A percentile compares a stretch with the other conserved stretches of the same genome.
phyloP scores from a whole-genome alignment of 2,888 invertebrate genomes.

The Apamea crenata region DNA sequence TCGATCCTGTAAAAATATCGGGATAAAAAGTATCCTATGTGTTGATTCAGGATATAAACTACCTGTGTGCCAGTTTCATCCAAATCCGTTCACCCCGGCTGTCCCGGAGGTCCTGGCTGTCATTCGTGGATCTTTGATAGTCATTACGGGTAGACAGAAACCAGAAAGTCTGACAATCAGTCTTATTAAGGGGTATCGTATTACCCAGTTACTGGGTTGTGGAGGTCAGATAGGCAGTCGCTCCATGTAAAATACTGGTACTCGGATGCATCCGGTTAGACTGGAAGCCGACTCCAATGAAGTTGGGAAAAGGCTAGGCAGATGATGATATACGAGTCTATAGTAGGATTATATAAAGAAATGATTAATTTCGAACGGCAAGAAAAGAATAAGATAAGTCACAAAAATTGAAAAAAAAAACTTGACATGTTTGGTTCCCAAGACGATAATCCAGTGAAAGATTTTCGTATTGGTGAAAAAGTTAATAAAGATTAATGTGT shows the following conservation, averaged over 20 bases:
- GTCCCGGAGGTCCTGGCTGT: no score
- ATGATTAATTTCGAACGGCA: neutral
- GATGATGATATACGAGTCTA: neutral
- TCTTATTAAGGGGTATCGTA: no score
- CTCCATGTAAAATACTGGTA: no score
- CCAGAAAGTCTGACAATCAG: no score
- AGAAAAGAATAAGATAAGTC: neutral
- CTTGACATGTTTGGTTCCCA: constrained; percentile 34
- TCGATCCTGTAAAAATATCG: neutral
- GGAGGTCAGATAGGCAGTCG: no score
- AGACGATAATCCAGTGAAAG: constrained; percentile 40
- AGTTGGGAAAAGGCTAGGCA: no score
- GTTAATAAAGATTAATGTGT: constrained; percentile 47
- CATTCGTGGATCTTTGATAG: no score
- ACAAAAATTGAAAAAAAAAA: neutral
- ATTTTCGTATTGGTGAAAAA: constrained; percentile 8
- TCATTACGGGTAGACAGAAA: no score
- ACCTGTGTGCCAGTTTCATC: neutral
- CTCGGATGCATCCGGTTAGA: no score
- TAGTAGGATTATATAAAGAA: neutral
- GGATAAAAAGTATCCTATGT: neutral
- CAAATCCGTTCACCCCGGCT: neutral
- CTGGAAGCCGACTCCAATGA: no score
- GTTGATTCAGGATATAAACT: neutral
- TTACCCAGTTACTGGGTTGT: no score